phyloP scores from a whole-genome alignment of 2,888 invertebrate genomes.

The Tupiocoris notatus region DNA sequence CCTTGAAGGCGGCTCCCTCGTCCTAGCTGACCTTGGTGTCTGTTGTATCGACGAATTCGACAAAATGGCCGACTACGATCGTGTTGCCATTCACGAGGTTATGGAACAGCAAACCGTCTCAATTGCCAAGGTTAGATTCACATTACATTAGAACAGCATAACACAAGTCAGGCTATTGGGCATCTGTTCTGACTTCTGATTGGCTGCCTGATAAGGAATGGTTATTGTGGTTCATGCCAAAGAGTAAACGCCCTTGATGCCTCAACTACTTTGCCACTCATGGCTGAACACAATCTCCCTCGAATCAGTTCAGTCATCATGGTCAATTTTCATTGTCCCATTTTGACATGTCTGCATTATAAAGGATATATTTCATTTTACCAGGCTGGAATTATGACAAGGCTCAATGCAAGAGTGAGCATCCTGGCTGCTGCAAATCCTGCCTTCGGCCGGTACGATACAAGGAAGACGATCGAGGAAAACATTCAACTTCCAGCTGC shows the following conservation, averaged over 20 bases:
- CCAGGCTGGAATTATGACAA: conserved; percentile 96
- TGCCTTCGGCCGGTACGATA: conserved; percentile 96
- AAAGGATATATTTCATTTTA: conserved; percentile 45
- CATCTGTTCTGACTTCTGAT: too few species aligned
- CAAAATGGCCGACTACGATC: conserved; percentile 95
- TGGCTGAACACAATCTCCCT: too few species aligned
- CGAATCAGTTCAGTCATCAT: too few species aligned
- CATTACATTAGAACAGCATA: too few species aligned
- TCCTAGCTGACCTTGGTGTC: conserved; percentile 92
- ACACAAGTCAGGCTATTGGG: too few species aligned
- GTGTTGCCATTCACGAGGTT: conserved; percentile 95
- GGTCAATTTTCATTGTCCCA: too few species aligned
- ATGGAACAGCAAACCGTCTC: conserved; percentile 99
- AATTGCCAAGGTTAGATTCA: conserved; percentile 97
- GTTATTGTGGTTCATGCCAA: too few species aligned
- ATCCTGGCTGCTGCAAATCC: conserved; percentile 99
- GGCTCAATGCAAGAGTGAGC: conserved; percentile 91
- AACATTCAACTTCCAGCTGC: conserved; percentile 98
- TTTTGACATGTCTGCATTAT: too few species aligned
- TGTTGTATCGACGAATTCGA: conserved; percentile 99
- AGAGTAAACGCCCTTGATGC: too few species aligned
- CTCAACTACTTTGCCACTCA: too few species aligned
- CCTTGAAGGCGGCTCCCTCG: conserved; percentile 94
- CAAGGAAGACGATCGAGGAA: conserved; percentile 90
- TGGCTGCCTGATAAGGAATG: too few species aligned